phyloP scores from a whole-genome alignment of 2,797 vertebrate genomes.

The Acanthurus lineatus region DNA sequence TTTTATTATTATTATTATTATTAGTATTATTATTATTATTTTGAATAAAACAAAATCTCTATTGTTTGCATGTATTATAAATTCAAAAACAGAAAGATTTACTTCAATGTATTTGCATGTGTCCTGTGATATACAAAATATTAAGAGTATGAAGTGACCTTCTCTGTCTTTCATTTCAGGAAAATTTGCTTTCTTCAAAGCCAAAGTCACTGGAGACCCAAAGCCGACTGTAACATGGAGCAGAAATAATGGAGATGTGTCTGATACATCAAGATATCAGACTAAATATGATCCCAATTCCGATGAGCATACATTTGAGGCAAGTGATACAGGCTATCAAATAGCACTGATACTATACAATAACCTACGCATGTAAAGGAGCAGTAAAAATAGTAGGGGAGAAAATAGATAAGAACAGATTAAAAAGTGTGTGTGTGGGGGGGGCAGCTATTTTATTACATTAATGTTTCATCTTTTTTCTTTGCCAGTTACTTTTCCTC shows the following conservation, averaged over 20 bases:
- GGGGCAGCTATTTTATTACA: slow-evolving; percentile 30
- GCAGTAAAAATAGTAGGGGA: slow-evolving; percentile 18
- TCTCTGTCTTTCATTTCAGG: slow-evolving; percentile 73
- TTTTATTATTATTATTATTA: no score
- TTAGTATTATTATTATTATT: no score
- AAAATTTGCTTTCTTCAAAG: slow-evolving; percentile 90
- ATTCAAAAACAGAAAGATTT: background rate
- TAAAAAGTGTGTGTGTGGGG: background rate
- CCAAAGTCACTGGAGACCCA: slow-evolving; percentile 88
- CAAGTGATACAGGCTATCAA: slow-evolving; percentile 69
- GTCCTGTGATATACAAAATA: background rate
- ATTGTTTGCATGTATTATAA: background rate
- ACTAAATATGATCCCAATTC: slow-evolving; percentile 74
- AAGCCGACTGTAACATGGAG: slow-evolving; percentile 84
- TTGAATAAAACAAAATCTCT: background rate
- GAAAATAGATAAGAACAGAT: background rate
- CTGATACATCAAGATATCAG: slow-evolving; percentile 86
- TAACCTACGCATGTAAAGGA: slow-evolving; percentile 29
- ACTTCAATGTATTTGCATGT: background rate
- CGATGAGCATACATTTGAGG: slow-evolving; percentile 88
- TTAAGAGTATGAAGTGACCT: background rate
- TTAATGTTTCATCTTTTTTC: slow-evolving; percentile 27
- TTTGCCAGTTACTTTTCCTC: slow-evolving; percentile 14
- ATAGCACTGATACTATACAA: slow-evolving; percentile 27
- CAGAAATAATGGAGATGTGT: slow-evolving; percentile 82